These are phyloP conservation scores for Amiota communis DNA, from an alignment of 2,888 invertebrate species.

Conservation along the genomic window DNA sequence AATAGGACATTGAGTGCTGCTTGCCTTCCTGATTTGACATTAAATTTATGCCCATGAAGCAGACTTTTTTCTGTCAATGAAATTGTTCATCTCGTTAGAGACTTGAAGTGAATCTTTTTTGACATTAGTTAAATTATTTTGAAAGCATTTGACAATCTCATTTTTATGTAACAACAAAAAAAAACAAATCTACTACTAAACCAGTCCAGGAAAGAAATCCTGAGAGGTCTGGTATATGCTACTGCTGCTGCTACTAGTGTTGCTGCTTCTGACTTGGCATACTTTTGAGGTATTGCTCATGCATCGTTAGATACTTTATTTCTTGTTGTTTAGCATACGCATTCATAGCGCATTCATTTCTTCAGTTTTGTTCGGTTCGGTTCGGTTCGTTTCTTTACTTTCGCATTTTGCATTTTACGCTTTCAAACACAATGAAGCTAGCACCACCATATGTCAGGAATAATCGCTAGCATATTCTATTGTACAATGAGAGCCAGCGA, in stretches of 20 bases:
- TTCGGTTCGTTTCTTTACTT: neutral
- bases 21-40: no score
- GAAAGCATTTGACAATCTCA: slow-evolving; percentile 15
- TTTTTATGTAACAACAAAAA: neutral
- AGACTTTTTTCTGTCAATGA: slow-evolving; percentile 22
- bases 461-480: neutral
- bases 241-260: no score
- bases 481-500: slow-evolving; percentile 2
- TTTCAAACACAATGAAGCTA: neutral
- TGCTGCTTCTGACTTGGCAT: neutral
- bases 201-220: no score
- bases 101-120: slow-evolving; percentile 10
- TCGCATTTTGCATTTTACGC: no score
- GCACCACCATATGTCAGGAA: neutral
- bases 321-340: neutral
- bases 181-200: no score
- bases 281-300: slow-evolving; percentile 1
- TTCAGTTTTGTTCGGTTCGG: no score
- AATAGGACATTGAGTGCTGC: neutral
- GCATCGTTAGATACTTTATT: neutral
- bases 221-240: no score
- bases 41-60: neutral
- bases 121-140: slow-evolving; percentile 26
- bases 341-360: neutral
- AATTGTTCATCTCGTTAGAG: slow-evolving; percentile 13